Evolutionary conservation across 2,888 invertebrate genomes (phyloP).

Genomic region (Xestia c-nigrum): DNA sequence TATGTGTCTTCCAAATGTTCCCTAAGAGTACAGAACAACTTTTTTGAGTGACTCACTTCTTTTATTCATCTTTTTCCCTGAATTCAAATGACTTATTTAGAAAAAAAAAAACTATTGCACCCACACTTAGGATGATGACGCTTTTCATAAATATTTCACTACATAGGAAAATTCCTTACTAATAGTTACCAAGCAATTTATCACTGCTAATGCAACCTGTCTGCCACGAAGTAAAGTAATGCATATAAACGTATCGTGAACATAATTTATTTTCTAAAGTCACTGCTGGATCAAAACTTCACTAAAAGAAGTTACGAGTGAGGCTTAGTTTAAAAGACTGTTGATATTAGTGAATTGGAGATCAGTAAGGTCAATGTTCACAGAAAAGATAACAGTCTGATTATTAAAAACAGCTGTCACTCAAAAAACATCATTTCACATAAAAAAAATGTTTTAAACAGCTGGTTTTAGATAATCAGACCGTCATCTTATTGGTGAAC

Average conservation of each 20-base stretch:
- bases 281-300: not conserved
- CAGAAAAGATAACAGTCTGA: no score
- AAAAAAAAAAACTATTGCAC: not conserved
- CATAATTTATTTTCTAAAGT: constrained; percentile 7
- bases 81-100: not conserved
- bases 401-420: no score
- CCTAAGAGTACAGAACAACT: not conserved
- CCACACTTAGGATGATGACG: not conserved
- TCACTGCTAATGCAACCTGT: constrained; percentile 25
- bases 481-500: no score
- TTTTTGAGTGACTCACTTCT: not conserved
- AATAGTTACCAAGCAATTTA: constrained; percentile 13
- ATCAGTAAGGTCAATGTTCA: not conserved
- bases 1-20: not conserved
- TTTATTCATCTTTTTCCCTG: not conserved
- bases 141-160: not conserved
- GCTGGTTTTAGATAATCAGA: no score
- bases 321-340: no score
- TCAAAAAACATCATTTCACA: no score
- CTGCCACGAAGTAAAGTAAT: constrained; percentile 6
- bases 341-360: not conserved
- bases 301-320: not conserved
- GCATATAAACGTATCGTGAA: constrained; percentile 13
- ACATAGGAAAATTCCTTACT: not conserved
- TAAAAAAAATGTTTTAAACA: no score